These are phyloP conservation scores for Odontamblyopus rebecca DNA, from an alignment of 2,797 vertebrate genomes.

Conservation along the genomic window DNA sequence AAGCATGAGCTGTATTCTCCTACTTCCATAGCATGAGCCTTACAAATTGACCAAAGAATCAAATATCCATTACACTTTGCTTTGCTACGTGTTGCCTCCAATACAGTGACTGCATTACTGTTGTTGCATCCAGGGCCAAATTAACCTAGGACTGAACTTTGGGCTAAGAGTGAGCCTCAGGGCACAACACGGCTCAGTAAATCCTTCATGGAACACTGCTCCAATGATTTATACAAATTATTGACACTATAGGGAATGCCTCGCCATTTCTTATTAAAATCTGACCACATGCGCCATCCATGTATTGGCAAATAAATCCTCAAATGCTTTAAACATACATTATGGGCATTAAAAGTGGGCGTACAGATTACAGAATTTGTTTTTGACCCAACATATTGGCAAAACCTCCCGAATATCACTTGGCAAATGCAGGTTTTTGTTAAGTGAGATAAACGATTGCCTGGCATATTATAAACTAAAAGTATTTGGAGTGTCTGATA, in stretches of 20 bases:
- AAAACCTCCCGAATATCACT: neutral
- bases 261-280: neutral
- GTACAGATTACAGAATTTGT: neutral
- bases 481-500: neutral
- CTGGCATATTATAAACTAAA: neutral
- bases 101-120: neutral
- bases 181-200: neutral
- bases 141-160: constrained; percentile 8
- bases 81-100: neutral
- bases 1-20: neutral
- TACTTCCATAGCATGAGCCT: neutral
- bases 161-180: constrained; percentile 5
- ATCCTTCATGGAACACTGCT: neutral
- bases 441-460: neutral
- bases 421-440: neutral
- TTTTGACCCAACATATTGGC: neutral
- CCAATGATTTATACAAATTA: neutral
- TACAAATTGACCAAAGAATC: neutral
- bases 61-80: neutral
- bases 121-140: constrained; percentile 10
- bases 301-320: neutral
- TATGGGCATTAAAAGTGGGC: neutral
- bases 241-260: neutral
- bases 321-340: neutral
- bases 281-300: too few species aligned